Percentiles rank a stretch among this genome's conserved stretches.
Conservation (phyloP, 2,113 vertebrate species). For the Probosciger aterrimus region DNA sequence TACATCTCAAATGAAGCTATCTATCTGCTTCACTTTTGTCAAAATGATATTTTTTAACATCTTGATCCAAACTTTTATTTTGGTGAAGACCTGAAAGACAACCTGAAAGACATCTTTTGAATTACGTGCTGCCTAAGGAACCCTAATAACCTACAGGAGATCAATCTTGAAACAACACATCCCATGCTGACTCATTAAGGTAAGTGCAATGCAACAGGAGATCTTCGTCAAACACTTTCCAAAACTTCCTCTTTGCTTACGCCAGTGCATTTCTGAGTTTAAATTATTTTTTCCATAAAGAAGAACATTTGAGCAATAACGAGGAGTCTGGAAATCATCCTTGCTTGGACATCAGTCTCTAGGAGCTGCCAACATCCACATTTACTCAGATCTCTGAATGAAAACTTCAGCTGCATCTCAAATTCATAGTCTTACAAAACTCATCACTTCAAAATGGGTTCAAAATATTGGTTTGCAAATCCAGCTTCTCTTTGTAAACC, state of each 20-base stretch:
- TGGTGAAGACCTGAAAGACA: neutral
- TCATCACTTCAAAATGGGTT: neutral
- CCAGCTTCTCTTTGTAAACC: neutral
- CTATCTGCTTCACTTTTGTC: neutral
- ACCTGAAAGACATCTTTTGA: neutral
- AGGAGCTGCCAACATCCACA: neutral
- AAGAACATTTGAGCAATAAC: slow-evolving; percentile 6
- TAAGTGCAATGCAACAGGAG: neutral
- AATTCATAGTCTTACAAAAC: neutral
- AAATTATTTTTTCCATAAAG: slow-evolving; percentile 16
- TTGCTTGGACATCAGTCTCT: neutral
- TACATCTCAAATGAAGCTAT: neutral
- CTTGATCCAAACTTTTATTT: neutral
- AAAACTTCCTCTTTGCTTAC: slow-evolving; percentile 19
- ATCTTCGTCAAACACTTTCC: slow-evolving; percentile 14
- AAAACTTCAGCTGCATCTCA: neutral
- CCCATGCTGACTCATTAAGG: neutral
- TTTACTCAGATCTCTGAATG: neutral
- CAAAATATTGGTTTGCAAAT: neutral
- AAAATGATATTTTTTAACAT: neutral
- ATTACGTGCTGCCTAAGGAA: neutral
- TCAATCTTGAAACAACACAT: neutral
- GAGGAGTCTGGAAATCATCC: neutral
- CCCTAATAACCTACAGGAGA: neutral
- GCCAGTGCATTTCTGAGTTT: neutral